Evolutionary conservation across 2,888 invertebrate species (phyloP).

Genomic region (Campoplex nolae): DNA sequence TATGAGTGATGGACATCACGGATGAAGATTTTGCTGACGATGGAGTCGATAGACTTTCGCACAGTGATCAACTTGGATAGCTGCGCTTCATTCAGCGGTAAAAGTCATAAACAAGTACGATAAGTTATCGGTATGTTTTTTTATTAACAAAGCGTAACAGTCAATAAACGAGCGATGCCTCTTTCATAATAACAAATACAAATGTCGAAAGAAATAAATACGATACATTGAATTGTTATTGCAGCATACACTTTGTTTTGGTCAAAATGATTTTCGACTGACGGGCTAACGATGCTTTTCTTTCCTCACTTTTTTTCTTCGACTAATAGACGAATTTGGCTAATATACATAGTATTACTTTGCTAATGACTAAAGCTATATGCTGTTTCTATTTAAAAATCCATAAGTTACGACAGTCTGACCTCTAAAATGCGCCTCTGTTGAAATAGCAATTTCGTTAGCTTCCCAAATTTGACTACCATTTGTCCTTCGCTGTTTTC

Average conservation of each 20-base stretch:
- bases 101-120: conserved; percentile 16
- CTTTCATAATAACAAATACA: conserved; percentile 76
- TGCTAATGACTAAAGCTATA: conserved; percentile 56
- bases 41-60: too few species aligned
- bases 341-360: conserved; percentile 72
- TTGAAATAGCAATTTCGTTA: conserved; percentile 69
- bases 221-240: conserved; percentile 75
- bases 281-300: conserved; percentile 65
- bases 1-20: not conserved
- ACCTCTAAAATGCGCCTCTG: conserved; percentile 69
- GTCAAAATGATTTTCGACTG: conserved; percentile 72
- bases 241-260: conserved; percentile 75
- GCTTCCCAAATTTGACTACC: conserved; percentile 17
- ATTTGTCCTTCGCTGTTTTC: conserved; percentile 3
- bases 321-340: conserved; percentile 64
- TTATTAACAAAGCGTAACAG: conserved; percentile 81
- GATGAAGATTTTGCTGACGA: too few species aligned
- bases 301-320: conserved; percentile 13
- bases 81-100: not conserved
- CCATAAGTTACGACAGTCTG: conserved; percentile 68
- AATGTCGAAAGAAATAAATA: conserved; percentile 72
- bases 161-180: conserved; percentile 78
- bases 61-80: not conserved
- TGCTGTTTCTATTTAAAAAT: conserved; percentile 56
- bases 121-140: conserved; percentile 72